A percentile compares a stretch with the other conserved stretches of the same genome.
These are phyloP conservation scores for Andrena praecox DNA, from an alignment of 2,888 invertebrate species.

Conservation along the genomic window DNA sequence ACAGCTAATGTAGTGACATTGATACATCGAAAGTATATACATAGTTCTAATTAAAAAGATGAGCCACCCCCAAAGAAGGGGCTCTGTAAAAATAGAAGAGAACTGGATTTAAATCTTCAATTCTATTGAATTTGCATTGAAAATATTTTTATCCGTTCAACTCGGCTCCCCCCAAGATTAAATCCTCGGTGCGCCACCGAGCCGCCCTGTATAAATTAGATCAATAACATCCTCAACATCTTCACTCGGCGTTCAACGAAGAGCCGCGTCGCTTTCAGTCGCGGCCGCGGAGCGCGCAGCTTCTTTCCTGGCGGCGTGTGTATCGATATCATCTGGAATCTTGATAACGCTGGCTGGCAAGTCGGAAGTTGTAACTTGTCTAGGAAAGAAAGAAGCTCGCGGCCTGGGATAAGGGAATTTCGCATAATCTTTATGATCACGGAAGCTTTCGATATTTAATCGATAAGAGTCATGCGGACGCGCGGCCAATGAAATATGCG, in stretches of 20 bases:
- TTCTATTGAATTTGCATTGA: no score
- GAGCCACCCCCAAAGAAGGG: no score
- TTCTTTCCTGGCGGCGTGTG: conserved; percentile 38
- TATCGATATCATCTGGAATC: conserved; percentile 56
- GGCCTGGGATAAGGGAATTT: conserved; percentile 43
- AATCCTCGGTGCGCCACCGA: no score
- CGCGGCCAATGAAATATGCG: neutral
- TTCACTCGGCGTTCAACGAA: neutral
- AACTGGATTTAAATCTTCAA: no score
- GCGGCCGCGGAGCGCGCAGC: conserved; percentile 12
- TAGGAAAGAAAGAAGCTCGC: conserved; percentile 20
- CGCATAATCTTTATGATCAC: conserved; percentile 49
- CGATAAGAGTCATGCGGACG: conserved; percentile 31
- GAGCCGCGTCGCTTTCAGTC: neutral
- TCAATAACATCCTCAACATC: neutral
- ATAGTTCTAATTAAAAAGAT: no score
- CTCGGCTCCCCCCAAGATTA: no score
- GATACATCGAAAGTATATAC: no score
- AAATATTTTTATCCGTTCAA: no score
- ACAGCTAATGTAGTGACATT: no score
- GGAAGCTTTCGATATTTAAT: conserved; percentile 42
- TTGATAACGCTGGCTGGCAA: conserved; percentile 45
- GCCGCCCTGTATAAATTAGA: no score
- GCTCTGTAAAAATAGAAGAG: no score
- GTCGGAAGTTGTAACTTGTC: conserved; percentile 53